Conservation (phyloP, 2,113 vertebrate genomes). For the Etia nguti region DNA sequence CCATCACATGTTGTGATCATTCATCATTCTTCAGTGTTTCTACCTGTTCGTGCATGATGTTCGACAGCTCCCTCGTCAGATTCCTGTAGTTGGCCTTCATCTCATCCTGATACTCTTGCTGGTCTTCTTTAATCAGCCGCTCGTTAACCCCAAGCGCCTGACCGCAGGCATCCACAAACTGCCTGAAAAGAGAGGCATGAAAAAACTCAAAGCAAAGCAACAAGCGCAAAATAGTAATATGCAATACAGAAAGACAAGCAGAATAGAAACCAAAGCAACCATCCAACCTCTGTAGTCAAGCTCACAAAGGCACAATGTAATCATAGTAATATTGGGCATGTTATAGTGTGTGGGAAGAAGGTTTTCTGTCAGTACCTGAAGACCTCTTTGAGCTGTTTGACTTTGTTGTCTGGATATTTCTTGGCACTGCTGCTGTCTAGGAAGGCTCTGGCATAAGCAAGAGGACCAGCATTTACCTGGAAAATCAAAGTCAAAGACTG, state of each 20-base stretch:
- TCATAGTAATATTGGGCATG: background rate
- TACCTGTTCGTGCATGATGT: constrained; percentile 96
- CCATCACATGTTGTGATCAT: background rate
- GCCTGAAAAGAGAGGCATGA: constrained; percentile 66
- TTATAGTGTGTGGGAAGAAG: background rate
- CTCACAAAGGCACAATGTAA: background rate
- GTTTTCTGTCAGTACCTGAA: constrained; percentile 79
- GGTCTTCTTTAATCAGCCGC: constrained; percentile 94
- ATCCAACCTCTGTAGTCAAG: background rate
- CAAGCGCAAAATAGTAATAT: background rate
- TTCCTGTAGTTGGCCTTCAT: constrained; percentile 97
- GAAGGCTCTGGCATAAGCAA: constrained; percentile 95
- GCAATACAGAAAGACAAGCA: background rate
- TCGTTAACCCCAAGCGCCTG: constrained; percentile 88
- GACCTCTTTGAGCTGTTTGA: constrained; percentile 94
- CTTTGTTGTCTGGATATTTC: constrained; percentile 95
- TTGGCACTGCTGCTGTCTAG: constrained; percentile 91
- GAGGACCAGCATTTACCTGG: constrained; percentile 93
- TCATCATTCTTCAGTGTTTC: background rate
- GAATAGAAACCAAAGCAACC: too few species aligned
- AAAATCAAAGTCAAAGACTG: background rate
- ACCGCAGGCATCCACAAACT: constrained; percentile 95
- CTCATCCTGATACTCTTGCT: constrained; percentile 95
- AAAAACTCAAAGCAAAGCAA: background rate
- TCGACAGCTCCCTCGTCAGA: constrained; percentile 88